A percentile compares a stretch with the other conserved stretches of the same genome.
Conservation (phyloP, 1,140 invertebrate species). For the Drosophila tani region DNA sequence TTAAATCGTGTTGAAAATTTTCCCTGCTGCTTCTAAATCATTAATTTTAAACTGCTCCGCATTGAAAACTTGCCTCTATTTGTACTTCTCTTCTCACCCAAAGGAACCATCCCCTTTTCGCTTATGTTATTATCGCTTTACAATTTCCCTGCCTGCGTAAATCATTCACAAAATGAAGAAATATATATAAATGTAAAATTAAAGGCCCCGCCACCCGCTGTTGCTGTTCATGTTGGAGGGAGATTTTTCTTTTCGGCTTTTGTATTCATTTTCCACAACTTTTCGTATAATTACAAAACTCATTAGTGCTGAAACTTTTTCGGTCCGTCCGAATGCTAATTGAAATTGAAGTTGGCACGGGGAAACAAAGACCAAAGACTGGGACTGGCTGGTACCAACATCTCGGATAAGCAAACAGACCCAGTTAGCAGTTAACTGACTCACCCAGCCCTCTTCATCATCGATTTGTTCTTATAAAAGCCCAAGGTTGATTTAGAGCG, state of each 20-base stretch:
- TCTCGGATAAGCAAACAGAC: conserved; percentile 26
- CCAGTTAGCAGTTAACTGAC: neutral
- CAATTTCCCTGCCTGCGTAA: conserved; percentile 21
- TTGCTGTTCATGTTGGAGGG: too few species aligned
- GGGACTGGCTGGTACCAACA: conserved; percentile 17
- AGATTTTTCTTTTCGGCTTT: conserved; percentile 37
- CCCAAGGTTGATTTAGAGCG: neutral
- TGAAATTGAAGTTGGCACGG: conserved; percentile 52
- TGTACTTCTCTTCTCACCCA: neutral
- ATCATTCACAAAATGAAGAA: conserved; percentile 22
- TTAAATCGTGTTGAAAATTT: neutral
- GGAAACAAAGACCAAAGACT: neutral
- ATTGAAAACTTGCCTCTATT: conserved; percentile 4
- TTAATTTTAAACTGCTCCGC: neutral
- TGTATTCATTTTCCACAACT: conserved; percentile 61
- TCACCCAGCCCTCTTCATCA: neutral
- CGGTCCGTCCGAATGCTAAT: conserved; percentile 49
- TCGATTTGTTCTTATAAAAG: conserved; percentile 16
- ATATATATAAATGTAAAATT: conserved; percentile 27
- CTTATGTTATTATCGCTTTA: conserved; percentile 15
- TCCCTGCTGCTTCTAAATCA: too few species aligned
- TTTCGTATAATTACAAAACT: conserved; percentile 73
- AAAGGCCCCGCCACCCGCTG: conserved; percentile 3
- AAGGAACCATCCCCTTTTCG: neutral
- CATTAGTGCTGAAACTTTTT: conserved; percentile 56